Base-by-base conservation (phyloP, 30 jellyfish, hydroid and myxozoan genomes). In the Chrysaora quinquecirrha region DNA sequence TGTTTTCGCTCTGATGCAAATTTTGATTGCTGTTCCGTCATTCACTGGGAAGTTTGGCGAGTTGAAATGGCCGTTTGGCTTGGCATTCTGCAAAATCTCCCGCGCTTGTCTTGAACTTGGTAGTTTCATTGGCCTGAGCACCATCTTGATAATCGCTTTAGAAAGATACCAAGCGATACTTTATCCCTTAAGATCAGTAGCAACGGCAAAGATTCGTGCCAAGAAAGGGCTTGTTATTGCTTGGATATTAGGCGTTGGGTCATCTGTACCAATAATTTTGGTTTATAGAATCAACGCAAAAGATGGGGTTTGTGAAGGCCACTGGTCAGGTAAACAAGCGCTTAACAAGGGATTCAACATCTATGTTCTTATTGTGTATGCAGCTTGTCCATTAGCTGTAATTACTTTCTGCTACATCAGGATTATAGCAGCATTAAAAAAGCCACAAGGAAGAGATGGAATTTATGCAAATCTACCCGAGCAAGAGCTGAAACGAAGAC, bases 151-250 rank as follows among this genome's bases (percentile, higher is more conserved):
- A 66, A 80, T 80, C 7, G 90, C 90, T 1, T 16, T 47, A 19
- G 90, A 80, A 21, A 54, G 84, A 33, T 66, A 63, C 46, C 20
- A 46, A 64, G 90, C 85, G 9, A 64, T 48, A 9, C 47, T 63
- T 14, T 34, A 77, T 38, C 79, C 79, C 21, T 67, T 77, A 7
- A 35, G 75, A 24, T 67, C 30, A 18, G n/a, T 12, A n/a, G 23
- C 33, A 4, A 32, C n/a, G 32, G 88, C 79, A 11, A 21, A 48
- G 21, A 34, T 28, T 52, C 21, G 79, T 4, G 68, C 47, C 1
- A 43, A 35, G 35, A 60, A 7, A 18, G 67, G 66, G n/a, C 33
- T 62, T 21, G 34, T 25, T 31, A 34, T 38, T 7, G 68, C 72
- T 31, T 77, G 88, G 88, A 1, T 77, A 0, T 16, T 63, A 30